A percentile compares a stretch with the other conserved stretches of the same genome.
phyloP scores from a whole-genome alignment of 2,797 vertebrate genomes.

The Gambusia yucatana region DNA sequence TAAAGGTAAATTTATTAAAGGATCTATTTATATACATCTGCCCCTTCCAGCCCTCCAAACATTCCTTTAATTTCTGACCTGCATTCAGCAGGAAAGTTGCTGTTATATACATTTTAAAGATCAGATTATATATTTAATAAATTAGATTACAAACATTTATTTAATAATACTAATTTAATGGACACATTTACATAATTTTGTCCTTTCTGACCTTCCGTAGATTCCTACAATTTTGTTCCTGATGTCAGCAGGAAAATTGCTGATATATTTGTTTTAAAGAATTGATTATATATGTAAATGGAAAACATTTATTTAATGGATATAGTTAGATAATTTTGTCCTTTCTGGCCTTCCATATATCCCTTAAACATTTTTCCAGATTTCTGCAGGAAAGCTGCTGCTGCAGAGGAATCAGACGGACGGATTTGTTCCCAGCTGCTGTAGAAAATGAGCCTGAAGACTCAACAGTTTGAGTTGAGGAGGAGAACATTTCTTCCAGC shows the following conservation, averaged over 20 bases:
- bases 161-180: neutral
- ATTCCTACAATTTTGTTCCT: neutral
- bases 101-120: no score
- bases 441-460: neutral
- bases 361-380: neutral
- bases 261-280: no score
- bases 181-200: neutral
- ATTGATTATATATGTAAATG: no score
- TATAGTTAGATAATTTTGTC: neutral
- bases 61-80: neutral
- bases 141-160: no score
- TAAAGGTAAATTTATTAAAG: no score
- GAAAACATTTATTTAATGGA: neutral
- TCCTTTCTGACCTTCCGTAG: neutral
- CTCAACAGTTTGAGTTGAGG: neutral
- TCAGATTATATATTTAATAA: no score
- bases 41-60: no score
- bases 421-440: neutral
- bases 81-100: neutral
- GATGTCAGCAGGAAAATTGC: neutral
- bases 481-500: slow-evolving; percentile 49
- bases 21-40: no score
- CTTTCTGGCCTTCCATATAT: no score
- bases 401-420: neutral
- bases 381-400: neutral